A percentile compares a stretch with the other conserved stretches of the same genome.
phyloP scores from a whole-genome alignment of 2,797 vertebrate species.

The Protosalanx chinensis region DNA sequence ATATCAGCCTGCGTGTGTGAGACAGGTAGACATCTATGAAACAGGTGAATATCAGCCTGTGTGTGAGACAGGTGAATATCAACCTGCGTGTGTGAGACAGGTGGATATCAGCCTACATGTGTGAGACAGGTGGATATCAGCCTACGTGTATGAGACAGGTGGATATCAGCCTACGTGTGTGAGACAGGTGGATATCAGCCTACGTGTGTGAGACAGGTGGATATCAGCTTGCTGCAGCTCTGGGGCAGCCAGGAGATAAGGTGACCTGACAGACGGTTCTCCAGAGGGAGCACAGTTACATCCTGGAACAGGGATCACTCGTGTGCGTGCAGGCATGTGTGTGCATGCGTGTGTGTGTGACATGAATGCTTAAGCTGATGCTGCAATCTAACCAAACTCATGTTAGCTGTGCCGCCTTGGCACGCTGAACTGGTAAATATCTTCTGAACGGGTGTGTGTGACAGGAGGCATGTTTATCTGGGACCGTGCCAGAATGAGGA shows the following conservation, averaged over 20 bases:
- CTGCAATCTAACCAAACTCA: background rate
- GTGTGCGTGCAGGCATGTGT: background rate
- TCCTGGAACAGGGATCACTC: background rate
- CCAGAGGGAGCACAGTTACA: background rate
- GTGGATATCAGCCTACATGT: too few relatives aligned
- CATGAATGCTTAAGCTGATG: background rate
- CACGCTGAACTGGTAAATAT: slow-evolving; percentile 7
- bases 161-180: too few relatives aligned
- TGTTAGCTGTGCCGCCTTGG: background rate
- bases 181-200: too few relatives aligned
- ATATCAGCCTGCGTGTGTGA: too few relatives aligned
- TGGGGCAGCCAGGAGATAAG: background rate
- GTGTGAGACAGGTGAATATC: too few relatives aligned
- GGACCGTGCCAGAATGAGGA: slow-evolving; percentile 14
- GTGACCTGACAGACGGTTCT: background rate
- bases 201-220: too few relatives aligned
- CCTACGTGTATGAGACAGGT: too few relatives aligned
- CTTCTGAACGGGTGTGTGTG: background rate
- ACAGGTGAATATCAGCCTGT: too few relatives aligned
- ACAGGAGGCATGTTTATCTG: background rate
- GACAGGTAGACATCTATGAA: too few relatives aligned
- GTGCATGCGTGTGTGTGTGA: background rate
- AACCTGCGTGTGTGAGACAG: too few relatives aligned
- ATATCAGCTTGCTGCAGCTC: too few relatives aligned
- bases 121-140: too few relatives aligned